Percentiles rank a stretch among this genome's conserved stretches.
Conservation (phyloP, 2,888 invertebrate genomes). For the Artemia sinica region DNA sequence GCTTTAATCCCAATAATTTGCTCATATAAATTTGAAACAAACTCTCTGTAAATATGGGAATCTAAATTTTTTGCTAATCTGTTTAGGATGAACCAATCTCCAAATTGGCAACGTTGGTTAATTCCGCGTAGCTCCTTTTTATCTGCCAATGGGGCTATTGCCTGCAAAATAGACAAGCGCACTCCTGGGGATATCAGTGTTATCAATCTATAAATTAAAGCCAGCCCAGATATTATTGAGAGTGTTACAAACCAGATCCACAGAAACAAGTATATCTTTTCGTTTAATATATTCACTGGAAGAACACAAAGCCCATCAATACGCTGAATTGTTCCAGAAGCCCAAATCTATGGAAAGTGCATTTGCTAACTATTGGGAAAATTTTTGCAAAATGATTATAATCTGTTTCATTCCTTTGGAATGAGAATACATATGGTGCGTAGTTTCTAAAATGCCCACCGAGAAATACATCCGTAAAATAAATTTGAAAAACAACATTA, state of each 20-base stretch:
- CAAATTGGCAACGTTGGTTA: slow-evolving; percentile 35
- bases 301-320: slow-evolving; percentile 30
- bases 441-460: slow-evolving; percentile 28
- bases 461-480: slow-evolving; percentile 28
- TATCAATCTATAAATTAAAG: slow-evolving; percentile 26
- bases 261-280: slow-evolving; percentile 27
- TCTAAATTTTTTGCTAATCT: slow-evolving; percentile 26
- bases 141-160: slow-evolving; percentile 7
- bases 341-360: slow-evolving; percentile 28
- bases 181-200: slow-evolving; percentile 26
- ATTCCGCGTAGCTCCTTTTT: slow-evolving; percentile 31
- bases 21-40: slow-evolving; percentile 22
- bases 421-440: slow-evolving; percentile 27
- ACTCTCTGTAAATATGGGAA: slow-evolving; percentile 24
- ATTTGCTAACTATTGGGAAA: slow-evolving; percentile 29
- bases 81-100: slow-evolving; percentile 25
- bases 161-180: slow-evolving; percentile 24
- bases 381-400: slow-evolving; percentile 28
- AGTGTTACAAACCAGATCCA: slow-evolving; percentile 27
- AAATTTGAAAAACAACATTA: slow-evolving; percentile 29
- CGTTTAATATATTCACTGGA: slow-evolving; percentile 30
- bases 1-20: background rate
- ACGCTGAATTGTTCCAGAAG: slow-evolving; percentile 32
- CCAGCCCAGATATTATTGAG: slow-evolving; percentile 24
- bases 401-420: slow-evolving; percentile 25